phyloP scores from a whole-genome alignment of 2,888 invertebrate species.

The Neocrepidodera transversa region DNA sequence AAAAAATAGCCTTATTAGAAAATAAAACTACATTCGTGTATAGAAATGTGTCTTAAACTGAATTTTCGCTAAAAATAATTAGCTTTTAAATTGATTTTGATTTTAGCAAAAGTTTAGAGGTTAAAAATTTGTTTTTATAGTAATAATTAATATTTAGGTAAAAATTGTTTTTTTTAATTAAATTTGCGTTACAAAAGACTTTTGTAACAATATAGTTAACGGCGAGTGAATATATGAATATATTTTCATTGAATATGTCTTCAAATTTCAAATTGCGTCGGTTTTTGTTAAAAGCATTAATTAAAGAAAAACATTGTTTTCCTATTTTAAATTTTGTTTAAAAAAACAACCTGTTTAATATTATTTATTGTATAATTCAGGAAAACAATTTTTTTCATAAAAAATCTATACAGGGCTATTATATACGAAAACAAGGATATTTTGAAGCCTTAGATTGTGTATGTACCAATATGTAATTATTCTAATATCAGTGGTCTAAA shows the following conservation, averaged over 20 bases:
- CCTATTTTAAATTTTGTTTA: background rate
- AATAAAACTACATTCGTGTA: conserved; percentile 2
- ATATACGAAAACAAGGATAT: conserved; percentile 23
- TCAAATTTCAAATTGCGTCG: conserved; percentile 21
- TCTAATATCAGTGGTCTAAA: conserved; percentile 18
- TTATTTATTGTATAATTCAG: too few relatives aligned
- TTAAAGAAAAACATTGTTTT: conserved; percentile 13
- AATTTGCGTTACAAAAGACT: conserved; percentile 11
- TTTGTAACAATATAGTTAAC: conserved; percentile 21
- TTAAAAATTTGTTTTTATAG: conserved; percentile 15
- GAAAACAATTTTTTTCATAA: conserved; percentile 21
- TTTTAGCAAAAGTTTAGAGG: conserved; percentile 20
- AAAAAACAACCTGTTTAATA: too few relatives aligned
- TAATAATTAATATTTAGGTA: conserved; percentile 13
- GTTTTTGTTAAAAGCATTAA: conserved; percentile 10
- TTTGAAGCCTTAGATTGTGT: conserved; percentile 37
- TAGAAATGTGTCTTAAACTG: conserved; percentile 13
- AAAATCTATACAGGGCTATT: conserved; percentile 26
- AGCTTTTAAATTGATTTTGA: conserved; percentile 11
- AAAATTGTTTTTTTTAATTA: conserved; percentile 1
- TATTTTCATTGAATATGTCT: conserved; percentile 17
- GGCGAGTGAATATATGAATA: conserved; percentile 10
- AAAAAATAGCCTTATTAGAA: conserved; percentile 13
- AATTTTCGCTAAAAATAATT: background rate
- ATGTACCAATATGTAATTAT: conserved; percentile 42